Percentiles rank a stretch among this genome's conserved stretches.
These are phyloP conservation scores for Paracentrotus lividus DNA, from an alignment of 53 echinoderm and acorn worm species.

Conservation along the genomic window DNA sequence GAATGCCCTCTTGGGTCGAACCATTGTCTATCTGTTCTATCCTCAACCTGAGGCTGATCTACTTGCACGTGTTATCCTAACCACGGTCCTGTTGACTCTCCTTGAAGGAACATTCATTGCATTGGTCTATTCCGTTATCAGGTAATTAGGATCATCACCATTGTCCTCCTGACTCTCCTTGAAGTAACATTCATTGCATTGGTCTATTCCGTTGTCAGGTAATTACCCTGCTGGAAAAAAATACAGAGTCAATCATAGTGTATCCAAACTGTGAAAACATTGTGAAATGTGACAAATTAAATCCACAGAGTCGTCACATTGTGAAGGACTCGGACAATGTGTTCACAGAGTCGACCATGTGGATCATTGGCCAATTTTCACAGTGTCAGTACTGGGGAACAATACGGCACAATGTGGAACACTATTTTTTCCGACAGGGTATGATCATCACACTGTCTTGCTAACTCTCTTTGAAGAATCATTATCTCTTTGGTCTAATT, in stretches of 20 bases:
- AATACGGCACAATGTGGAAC: no score
- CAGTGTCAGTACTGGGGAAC: no score
- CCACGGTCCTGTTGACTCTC: conserved; percentile 76
- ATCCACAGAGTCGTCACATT: no score
- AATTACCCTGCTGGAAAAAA: not conserved
- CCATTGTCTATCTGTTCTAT: conserved; percentile 85
- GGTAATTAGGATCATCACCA: conserved; percentile 68
- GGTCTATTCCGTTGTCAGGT: not conserved
- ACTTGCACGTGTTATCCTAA: conserved; percentile 79
- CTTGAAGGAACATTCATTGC: conserved; percentile 77
- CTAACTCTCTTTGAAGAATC: no score
- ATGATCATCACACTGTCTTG: no score
- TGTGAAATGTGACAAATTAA: not conserved
- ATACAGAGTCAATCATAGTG: not conserved
- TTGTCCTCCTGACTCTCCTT: conserved; percentile 76
- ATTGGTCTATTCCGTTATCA: conserved; percentile 58
- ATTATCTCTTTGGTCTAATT: no score
- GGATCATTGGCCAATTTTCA: no score
- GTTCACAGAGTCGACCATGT: no score
- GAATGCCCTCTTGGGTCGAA: conserved; percentile 87
- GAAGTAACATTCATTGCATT: conserved; percentile 75
- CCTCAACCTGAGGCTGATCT: conserved; percentile 93
- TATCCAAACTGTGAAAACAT: not conserved
- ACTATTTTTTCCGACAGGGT: no score
- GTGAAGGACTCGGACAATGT: no score